A percentile compares a stretch with the other conserved stretches of the same genome.
These are phyloP conservation scores for Apodemia duryi DNA, from an alignment of 2,888 invertebrate species.

Conservation along the genomic window DNA sequence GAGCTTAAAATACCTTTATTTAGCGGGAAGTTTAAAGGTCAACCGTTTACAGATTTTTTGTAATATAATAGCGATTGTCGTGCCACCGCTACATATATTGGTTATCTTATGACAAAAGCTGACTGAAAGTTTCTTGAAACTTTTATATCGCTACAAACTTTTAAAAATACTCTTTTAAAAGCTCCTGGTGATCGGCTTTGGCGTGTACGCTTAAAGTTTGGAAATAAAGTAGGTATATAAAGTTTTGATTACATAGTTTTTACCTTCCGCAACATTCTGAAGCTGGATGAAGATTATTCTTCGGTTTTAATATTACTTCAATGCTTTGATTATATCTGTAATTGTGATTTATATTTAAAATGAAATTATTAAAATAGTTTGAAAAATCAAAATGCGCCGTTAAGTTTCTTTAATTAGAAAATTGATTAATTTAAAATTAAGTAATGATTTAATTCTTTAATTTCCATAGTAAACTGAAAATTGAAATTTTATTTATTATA, in stretches of 20 bases:
- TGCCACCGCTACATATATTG: no score
- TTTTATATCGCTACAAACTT: neutral
- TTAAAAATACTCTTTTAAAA: neutral
- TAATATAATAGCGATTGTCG: no score
- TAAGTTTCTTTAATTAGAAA: neutral
- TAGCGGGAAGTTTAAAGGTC: no score
- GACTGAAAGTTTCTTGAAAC: neutral
- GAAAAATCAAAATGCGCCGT: neutral
- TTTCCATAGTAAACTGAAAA: no score
- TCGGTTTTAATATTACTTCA: constrained; percentile 52
- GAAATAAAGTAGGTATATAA: neutral
- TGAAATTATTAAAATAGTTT: neutral
- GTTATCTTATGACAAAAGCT: no score
- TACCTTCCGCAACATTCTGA: constrained; percentile 45
- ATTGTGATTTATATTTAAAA: constrained; percentile 16
- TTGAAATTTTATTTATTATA: no score
- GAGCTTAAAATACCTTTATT: no score
- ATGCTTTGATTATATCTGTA: constrained; percentile 45
- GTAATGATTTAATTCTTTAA: no score
- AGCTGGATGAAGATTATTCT: constrained; percentile 38
- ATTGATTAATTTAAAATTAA: no score
- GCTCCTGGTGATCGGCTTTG: neutral
- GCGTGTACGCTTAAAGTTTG: neutral
- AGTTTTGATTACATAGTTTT: neutral
- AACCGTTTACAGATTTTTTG: no score